Evolutionary conservation across 2,113 vertebrate species (phyloP), one percentile per base, ranked within the genome.

Genomic region (Crypturellus undulatus): DNA sequence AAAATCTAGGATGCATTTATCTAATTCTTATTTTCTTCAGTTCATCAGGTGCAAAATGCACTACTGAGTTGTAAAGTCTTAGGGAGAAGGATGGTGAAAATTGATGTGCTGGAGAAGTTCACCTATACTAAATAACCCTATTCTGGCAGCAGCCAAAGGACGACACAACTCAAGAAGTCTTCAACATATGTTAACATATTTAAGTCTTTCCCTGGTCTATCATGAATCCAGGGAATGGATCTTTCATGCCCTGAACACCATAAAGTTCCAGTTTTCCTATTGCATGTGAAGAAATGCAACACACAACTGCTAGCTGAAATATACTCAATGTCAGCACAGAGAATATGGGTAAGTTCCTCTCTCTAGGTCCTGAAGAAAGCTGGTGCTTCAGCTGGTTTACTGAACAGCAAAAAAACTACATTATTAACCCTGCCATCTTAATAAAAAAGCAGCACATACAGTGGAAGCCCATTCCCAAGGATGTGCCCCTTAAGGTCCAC

Each of bases 381-480:
- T 71, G 38, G 9, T 36, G 5, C 8, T 67, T 64, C 45, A 59
- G 22, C 16, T 28, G 59, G n/a, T 26, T 85, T 52, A 13, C 26
- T 36, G 52, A 76, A n/a, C n/a, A 72, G 42, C 6, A 62, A 47
- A 58, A 17, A 54, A 90, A 60, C 13, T 40, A 10, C 45, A 10
- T 40, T 60, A 65, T 42, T 8, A 32, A 49, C 58, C 79, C n/a
- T n/a, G 34, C 5, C 10, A 83, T 32, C 5, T 58, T 63, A 68
- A 38, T 7, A 63, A 69, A 79, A 49, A 58, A 68, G 9, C 7
- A 12, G 36, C 40, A 43, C 49, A 16, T 26, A 5, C 9, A 68
- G 20, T 1, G 0, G 11, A 34, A 0, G 0, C 6, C 0, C 0
- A 54, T 64, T 70, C 73, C 38, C 65, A 25, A 20, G 12, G 8